Evolutionary conservation across 2,113 vertebrate species (phyloP).

Genomic region (Sialia sialis): DNA sequence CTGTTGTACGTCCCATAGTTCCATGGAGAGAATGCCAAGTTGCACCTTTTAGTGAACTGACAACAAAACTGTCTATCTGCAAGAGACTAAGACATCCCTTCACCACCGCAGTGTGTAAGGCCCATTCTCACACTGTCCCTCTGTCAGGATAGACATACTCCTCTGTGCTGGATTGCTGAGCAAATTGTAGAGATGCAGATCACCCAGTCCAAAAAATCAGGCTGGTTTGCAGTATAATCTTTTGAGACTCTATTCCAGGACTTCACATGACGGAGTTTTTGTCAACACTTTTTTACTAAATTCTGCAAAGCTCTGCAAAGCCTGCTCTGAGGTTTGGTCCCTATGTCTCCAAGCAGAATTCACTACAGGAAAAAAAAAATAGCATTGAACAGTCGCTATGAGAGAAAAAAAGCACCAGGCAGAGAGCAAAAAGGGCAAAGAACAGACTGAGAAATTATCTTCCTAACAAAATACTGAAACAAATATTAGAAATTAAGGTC

Average conservation of each 20-base stretch:
- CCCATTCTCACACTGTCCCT: background rate
- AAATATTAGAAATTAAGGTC: background rate
- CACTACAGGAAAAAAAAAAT: background rate
- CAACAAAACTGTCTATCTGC: background rate
- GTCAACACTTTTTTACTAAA: background rate
- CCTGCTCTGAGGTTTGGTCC: background rate
- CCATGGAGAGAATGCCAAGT: background rate
- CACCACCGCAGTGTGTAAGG: background rate
- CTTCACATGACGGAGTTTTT: background rate
- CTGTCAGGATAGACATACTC: background rate
- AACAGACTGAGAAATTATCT: background rate
- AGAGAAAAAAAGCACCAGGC: background rate
- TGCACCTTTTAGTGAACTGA: background rate
- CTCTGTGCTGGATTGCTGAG: background rate
- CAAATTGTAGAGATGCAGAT: background rate
- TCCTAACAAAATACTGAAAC: background rate
- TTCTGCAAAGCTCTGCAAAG: background rate
- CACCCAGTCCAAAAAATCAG: background rate
- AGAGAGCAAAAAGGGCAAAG: background rate
- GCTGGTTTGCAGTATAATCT: background rate
- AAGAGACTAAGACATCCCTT: background rate
- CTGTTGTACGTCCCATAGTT: background rate
- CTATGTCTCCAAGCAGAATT: background rate
- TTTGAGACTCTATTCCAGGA: background rate
- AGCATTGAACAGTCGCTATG: background rate